Evolutionary conservation across 2,113 vertebrate species (phyloP).

Genomic region (Furnarius figulus): DNA sequence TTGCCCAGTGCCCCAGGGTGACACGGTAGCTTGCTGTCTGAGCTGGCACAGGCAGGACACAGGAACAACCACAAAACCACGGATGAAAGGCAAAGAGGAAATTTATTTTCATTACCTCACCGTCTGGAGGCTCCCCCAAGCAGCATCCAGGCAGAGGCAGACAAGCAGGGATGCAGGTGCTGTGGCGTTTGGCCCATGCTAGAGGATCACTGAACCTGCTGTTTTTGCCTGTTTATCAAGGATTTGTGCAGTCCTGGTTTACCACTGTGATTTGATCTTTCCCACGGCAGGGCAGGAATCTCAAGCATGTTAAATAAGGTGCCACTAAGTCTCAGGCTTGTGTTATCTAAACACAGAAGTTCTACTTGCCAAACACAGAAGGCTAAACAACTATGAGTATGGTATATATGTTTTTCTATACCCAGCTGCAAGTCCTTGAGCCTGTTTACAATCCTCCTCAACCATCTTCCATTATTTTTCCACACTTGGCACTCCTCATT

Average conservation of each 20-base stretch:
- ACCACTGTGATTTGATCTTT: background rate
- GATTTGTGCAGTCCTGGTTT: background rate
- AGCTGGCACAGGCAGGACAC: background rate
- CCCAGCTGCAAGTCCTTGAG: background rate
- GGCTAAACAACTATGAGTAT: background rate
- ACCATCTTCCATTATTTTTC: background rate
- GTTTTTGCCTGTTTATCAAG: background rate
- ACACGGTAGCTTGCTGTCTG: background rate
- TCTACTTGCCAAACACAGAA: background rate
- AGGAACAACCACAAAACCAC: background rate
- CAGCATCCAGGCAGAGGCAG: background rate
- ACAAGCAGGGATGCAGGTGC: background rate
- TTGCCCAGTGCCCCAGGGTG: background rate
- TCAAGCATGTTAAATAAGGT: constrained; percentile 1
- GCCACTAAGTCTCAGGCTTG: background rate
- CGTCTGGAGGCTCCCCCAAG: background rate
- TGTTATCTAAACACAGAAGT: background rate
- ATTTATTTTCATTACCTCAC: background rate
- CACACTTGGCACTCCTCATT: background rate
- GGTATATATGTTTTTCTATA: background rate
- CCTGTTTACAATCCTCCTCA: background rate
- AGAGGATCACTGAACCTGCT: background rate
- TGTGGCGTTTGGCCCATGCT: background rate
- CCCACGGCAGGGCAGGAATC: background rate
- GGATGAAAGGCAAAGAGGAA: background rate